These are phyloP conservation scores for Potorous gilbertii DNA, from an alignment of 2,797 vertebrate species.

Conservation along the genomic window DNA sequence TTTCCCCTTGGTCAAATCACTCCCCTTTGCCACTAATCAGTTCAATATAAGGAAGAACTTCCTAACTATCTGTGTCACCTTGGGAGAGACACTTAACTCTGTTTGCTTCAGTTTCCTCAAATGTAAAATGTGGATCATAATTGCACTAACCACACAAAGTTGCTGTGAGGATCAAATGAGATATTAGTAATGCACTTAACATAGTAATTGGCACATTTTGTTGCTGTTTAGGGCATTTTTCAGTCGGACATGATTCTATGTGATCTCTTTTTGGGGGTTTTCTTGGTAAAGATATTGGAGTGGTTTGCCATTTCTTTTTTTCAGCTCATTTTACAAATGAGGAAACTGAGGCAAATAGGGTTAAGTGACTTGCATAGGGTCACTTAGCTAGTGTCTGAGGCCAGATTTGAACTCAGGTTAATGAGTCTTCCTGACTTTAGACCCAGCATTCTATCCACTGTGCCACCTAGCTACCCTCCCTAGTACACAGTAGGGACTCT, in stretches of 20 bases:
- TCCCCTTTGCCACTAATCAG: not conserved
- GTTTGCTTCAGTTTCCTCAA: not conserved
- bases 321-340: not conserved
- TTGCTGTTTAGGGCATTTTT: not conserved
- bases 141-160: not conserved
- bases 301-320: not conserved
- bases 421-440: not conserved
- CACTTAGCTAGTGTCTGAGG: not conserved
- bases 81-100: not conserved
- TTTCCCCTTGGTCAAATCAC: not conserved
- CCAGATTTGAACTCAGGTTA: not conserved
- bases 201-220: not conserved
- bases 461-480: not conserved
- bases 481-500: not conserved
- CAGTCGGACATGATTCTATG: not conserved
- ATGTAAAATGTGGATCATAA: not conserved
- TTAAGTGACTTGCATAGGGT: not conserved
- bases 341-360: not conserved
- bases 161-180: not conserved
- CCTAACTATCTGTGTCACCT: not conserved
- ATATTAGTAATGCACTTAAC: not conserved
- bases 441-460: too few relatives aligned
- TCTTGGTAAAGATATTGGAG: not conserved
- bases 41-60: not conserved
- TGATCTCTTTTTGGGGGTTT: not conserved